Conservation (phyloP, 2,797 vertebrate species). For the Cryptoprocta ferox region DNA sequence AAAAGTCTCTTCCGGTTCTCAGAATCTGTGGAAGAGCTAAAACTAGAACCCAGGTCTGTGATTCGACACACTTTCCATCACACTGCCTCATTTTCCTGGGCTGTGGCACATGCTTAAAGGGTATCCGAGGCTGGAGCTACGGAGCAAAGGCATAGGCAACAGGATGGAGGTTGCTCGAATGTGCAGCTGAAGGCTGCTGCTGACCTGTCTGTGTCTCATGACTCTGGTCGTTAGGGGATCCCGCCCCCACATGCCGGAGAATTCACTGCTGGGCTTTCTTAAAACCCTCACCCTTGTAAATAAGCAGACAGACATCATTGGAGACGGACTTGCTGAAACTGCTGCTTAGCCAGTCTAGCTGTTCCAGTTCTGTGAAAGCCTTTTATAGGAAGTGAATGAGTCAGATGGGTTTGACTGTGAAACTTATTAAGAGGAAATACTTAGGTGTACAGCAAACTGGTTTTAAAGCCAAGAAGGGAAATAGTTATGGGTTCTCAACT, state of each 20-base stretch:
- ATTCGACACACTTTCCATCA: not conserved
- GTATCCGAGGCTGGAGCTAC: not conserved
- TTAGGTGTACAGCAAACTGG: constrained; percentile 59
- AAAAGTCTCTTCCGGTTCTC: not conserved
- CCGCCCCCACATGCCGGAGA: constrained; percentile 69
- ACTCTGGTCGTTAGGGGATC: not conserved
- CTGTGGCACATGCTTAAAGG: not conserved
- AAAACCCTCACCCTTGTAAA: constrained; percentile 60
- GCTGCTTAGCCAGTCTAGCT: constrained; percentile 75
- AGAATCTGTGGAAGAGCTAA: not conserved
- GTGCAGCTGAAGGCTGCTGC: not conserved
- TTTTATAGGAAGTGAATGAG: constrained; percentile 77
- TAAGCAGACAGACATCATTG: constrained; percentile 72
- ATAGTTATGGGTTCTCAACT: constrained; percentile 12
- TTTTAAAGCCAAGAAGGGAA: constrained; percentile 72
- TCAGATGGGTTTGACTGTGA: constrained; percentile 75
- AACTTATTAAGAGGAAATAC: constrained; percentile 80
- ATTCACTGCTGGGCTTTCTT: constrained; percentile 67
- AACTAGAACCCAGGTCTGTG: not conserved
- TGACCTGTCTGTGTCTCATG: constrained; percentile 59
- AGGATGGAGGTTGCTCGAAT: not conserved
- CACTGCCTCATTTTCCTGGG: not conserved
- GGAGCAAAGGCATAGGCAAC: not conserved
- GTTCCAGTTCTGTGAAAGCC: constrained; percentile 72
- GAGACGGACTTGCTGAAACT: constrained; percentile 77